Conservation (phyloP, 2,113 vertebrate genomes). For the Phyllostomus hastatus region DNA sequence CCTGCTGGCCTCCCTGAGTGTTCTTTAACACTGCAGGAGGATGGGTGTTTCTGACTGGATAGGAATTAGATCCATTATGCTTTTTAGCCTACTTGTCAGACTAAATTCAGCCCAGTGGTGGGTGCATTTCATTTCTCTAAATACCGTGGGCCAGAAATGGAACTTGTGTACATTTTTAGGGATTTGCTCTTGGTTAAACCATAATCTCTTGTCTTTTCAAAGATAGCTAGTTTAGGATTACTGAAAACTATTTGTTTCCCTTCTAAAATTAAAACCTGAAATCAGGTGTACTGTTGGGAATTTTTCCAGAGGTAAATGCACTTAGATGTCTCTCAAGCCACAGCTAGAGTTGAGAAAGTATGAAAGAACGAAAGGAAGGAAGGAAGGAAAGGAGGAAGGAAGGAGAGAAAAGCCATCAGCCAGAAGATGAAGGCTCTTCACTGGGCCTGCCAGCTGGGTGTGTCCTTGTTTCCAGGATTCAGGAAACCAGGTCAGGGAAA, state of each 20-base stretch:
- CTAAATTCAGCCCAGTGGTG: neutral
- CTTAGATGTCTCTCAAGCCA: neutral
- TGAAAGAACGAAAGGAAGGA: neutral
- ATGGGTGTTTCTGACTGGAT: neutral
- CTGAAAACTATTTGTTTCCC: neutral
- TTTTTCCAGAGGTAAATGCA: constrained; percentile 29
- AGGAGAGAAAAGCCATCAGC: neutral
- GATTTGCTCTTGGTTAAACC: constrained; percentile 49
- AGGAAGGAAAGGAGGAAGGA: no score
- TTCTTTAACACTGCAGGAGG: neutral
- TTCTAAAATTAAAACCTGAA: constrained; percentile 36
- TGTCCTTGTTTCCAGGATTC: neutral
- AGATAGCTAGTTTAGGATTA: constrained; percentile 26
- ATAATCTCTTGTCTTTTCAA: constrained; percentile 4
- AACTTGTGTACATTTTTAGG: neutral
- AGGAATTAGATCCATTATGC: neutral
- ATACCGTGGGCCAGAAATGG: neutral
- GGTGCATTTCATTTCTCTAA: constrained; percentile 29
- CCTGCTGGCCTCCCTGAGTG: neutral
- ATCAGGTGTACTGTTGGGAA: neutral
- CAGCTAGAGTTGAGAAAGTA: neutral
- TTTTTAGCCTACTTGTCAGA: neutral
- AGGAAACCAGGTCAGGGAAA: neutral
- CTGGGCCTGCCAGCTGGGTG: neutral
- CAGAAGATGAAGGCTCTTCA: neutral